Base-by-base conservation (phyloP, 2,888 invertebrate species). In the Asteroscopus sphinx region DNA sequence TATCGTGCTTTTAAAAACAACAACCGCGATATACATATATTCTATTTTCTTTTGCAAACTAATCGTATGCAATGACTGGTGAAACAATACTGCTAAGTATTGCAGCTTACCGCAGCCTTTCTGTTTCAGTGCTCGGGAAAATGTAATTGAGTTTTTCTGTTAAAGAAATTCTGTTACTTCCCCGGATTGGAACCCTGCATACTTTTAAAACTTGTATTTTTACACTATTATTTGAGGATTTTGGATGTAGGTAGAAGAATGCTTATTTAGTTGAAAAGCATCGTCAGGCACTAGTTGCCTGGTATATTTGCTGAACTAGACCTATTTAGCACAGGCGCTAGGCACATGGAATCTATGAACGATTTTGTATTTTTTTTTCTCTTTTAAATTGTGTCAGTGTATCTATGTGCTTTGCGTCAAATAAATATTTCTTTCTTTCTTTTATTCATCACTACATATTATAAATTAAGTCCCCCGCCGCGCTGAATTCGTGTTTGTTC, bases 61-160 rank as follows among this genome's bases (percentile, higher is more conserved):
- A 63, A 64, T 69, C 56, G 64, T 33, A 56, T 63, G 40, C 44
- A 56, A 63, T 39, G 35, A 16, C 17, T 45, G 32, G 40, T 40
- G n/a, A 12, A 39, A 9, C 9, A 52, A 48, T 17, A 28, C 28
- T 32, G 37, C 30, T 48, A 41, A 64, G 52, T 39, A 37, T 40
- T 49, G 33, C 45, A 42, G 46, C 48, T 45, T 42, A 45, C 16
- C 37, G 36, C 55, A 55, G 30, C 41, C 12, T 41, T 16, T 48
- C 26, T n/a, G 40, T 46, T 30, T 42, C 47, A 21, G 33, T 46
- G 47, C 16, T 39, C 33, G 35, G 45, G 13, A 52, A 65, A 49
- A 15, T 41, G 37, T 64, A 58, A 70, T 65, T 70, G 48, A 52
- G 45, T 53, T 68, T 70, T 53, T 52, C 52, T 53, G 16, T 46